Base-by-base conservation (phyloP, 1,140 invertebrate genomes). In the Cotesia chilonis region DNA sequence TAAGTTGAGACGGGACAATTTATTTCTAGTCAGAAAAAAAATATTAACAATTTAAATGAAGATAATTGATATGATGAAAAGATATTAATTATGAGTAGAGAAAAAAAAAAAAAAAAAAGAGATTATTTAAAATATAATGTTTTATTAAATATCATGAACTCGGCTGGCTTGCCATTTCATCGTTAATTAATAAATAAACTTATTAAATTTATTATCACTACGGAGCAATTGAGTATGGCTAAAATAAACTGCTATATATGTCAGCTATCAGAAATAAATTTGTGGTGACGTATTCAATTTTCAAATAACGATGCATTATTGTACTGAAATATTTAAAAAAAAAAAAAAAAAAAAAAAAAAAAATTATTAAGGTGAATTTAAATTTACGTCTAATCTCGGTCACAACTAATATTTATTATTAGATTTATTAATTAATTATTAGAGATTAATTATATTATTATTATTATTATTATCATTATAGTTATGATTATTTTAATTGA, bases 391-490 rank as follows among this genome's bases (percentile, higher is more conserved):
- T 75, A 73, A 76, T 76, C 68, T 76, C 67, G 68, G 72, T 69
- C 70, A 70, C 65, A 71, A 74, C 63, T 20, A 71, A 64, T 66
- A 74, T 64, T 41, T 54, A 59, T 55, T 64, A 63, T 71, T 63
- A 64, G 68, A 28, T 60, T 71, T 72, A 71, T 64, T 68, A 47
- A 74, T 71, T 61, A 74, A 74, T 74, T 74, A 71, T 65, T 72
- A 63, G 60, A 67, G 54, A 73, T 59, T 70, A 51, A 68, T 71
- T 74, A 78, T 47, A 80, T 77, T 76, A 76, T 76, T 74, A 72
- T 76, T 75, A 72, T 72, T 76, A 77, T 78, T 71, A 78, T 78
- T 81, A 72, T 79, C 28, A 28, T 28, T 28, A 28, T 28, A 28
- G 17, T 17, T 82, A 79, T 72, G 77, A 79, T 73, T 76, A 55